Conservation (phyloP, 2,797 vertebrate genomes). For the Lagodon rhomboides region DNA sequence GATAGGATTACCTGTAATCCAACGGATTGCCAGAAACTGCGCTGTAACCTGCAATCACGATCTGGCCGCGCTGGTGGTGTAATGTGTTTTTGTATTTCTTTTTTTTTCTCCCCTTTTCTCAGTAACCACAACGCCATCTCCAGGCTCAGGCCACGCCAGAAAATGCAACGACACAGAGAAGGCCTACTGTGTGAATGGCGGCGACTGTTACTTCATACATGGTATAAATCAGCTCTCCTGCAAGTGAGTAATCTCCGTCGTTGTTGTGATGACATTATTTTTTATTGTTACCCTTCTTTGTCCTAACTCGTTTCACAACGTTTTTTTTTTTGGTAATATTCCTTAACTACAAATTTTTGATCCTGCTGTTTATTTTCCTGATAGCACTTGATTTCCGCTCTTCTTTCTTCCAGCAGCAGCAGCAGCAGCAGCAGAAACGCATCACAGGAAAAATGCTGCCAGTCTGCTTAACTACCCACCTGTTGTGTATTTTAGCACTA, state of each 20-base stretch:
- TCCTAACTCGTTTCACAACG: background rate
- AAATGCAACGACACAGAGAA: constrained; percentile 98
- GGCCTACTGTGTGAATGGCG: constrained; percentile 96
- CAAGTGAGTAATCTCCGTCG: constrained; percentile 90
- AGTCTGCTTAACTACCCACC: constrained; percentile 74
- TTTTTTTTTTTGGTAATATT: constrained; percentile 17
- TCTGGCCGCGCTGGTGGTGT: background rate
- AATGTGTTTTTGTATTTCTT: background rate
- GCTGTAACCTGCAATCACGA: too few species aligned
- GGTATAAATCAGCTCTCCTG: constrained; percentile 97
- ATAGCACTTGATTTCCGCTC: constrained; percentile 43
- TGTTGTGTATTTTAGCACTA: constrained; percentile 81
- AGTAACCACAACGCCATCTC: constrained; percentile 94
- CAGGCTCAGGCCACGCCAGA: constrained; percentile 95
- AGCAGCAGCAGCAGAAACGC: constrained; percentile 65
- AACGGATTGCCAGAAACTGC: too few species aligned
- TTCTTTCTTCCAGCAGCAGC: constrained; percentile 62
- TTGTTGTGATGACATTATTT: background rate
- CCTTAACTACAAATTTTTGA: constrained; percentile 4
- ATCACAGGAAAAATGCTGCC: constrained; percentile 67
- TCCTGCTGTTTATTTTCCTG: constrained; percentile 41
- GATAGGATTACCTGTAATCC: too few species aligned
- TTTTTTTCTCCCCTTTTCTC: constrained; percentile 7
- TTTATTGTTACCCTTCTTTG: background rate
- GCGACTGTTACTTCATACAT: constrained; percentile 97